phyloP scores from a whole-genome alignment of 2,797 vertebrate species.

The Anas georgica region DNA sequence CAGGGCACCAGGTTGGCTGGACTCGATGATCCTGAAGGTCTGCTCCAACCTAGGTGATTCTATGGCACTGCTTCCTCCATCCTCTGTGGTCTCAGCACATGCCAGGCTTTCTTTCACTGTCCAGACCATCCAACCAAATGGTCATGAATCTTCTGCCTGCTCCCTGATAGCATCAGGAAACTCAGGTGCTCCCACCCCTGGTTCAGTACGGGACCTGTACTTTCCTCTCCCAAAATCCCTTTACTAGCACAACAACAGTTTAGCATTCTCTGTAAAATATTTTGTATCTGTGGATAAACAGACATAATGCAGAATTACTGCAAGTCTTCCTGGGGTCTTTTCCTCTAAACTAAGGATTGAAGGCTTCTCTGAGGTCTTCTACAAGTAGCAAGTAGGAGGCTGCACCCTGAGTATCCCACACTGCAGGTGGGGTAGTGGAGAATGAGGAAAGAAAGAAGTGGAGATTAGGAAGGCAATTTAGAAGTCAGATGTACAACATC shows the following conservation, averaged over 20 bases:
- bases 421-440: not conserved
- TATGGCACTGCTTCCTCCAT: accelerated
- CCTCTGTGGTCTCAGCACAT: accelerated
- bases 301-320: not conserved
- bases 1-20: accelerated
- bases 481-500: not conserved
- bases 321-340: not conserved
- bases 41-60: not conserved
- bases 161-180: not conserved
- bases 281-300: not conserved
- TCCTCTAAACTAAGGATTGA: not conserved
- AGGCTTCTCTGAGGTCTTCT: not conserved
- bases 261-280: not conserved
- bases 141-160: not conserved
- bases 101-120: accelerated
- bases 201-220: not conserved
- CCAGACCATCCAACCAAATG: not conserved
- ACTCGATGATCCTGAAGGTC: not conserved
- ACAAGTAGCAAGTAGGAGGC: not conserved
- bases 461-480: not conserved
- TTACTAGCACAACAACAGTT: not conserved
- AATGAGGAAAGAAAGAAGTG: not conserved
- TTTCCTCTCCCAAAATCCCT: not conserved
- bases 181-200: not conserved
- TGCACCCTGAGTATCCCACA: not conserved